Conservation (phyloP, 2,888 invertebrate species). For the Eumerus sabulonum region DNA sequence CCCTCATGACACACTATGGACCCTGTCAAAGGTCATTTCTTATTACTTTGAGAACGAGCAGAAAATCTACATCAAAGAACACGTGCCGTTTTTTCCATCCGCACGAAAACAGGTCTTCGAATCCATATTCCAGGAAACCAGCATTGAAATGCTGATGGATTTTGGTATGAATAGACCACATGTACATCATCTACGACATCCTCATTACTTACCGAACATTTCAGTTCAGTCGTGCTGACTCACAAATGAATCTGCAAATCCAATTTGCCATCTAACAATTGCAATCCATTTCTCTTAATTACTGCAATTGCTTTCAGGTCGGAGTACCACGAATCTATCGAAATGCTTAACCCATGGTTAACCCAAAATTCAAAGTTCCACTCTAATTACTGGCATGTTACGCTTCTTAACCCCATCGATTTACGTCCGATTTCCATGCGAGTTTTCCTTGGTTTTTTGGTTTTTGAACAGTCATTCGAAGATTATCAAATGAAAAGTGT, state of each 20-base stretch:
- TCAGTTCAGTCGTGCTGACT: not conserved
- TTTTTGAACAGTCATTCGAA: constrained; percentile 36
- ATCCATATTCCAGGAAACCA: too few relatives aligned
- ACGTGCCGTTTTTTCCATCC: too few relatives aligned
- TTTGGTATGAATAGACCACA: too few relatives aligned
- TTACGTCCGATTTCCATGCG: not conserved
- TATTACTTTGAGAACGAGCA: too few relatives aligned
- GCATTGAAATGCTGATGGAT: too few relatives aligned
- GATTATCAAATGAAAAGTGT: constrained; percentile 23
- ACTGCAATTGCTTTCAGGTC: not conserved
- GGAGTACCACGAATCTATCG: not conserved
- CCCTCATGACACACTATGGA: too few relatives aligned
- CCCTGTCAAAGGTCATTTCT: too few relatives aligned
- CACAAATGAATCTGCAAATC: not conserved
- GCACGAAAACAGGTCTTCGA: too few relatives aligned
- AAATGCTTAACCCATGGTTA: too few relatives aligned
- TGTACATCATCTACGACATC: too few relatives aligned
- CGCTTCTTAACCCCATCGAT: constrained; percentile 21
- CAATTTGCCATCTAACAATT: not conserved
- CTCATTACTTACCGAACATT: too few relatives aligned
- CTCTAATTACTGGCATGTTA: constrained; percentile 48
- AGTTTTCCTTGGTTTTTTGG: not conserved
- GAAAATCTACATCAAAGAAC: too few relatives aligned
- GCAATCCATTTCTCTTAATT: constrained; percentile 1
- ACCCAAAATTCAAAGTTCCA: constrained; percentile 17